Conservation (phyloP, 2,113 vertebrate genomes). For the Andinoacara biseriatus region DNA sequence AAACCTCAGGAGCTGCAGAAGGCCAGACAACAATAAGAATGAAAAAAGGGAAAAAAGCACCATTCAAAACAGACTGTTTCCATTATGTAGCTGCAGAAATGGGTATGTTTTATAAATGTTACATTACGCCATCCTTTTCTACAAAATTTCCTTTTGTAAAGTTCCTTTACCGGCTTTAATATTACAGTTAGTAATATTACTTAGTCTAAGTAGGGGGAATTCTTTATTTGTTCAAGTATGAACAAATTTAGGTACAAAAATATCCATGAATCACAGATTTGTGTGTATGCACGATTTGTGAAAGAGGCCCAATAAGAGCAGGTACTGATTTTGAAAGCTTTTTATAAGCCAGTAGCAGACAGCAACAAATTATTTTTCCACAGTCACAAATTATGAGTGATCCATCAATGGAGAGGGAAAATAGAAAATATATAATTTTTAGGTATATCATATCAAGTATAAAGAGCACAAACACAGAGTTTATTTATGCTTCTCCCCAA, state of each 20-base stretch:
- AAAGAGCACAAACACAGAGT: not conserved
- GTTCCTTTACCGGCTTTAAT: too few relatives aligned
- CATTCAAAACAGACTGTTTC: not conserved
- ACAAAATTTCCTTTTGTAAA: too few relatives aligned
- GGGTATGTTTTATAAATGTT: too few relatives aligned
- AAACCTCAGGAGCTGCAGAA: conserved; percentile 89
- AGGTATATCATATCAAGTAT: not conserved
- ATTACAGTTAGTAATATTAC: too few relatives aligned
- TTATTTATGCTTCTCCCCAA: not conserved
- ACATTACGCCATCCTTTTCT: too few relatives aligned
- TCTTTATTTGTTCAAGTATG: too few relatives aligned
- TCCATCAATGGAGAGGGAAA: not conserved
- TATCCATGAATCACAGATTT: too few relatives aligned
- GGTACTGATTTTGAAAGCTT: not conserved
- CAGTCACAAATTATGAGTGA: not conserved
- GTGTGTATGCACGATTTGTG: too few relatives aligned
- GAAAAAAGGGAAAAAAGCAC: not conserved
- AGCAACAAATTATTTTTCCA: not conserved
- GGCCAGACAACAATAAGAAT: conserved; percentile 17
- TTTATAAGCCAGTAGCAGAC: too few relatives aligned
- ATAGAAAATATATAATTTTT: not conserved
- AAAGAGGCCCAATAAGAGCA: not conserved
- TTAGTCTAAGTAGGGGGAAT: too few relatives aligned
- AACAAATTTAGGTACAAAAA: too few relatives aligned
- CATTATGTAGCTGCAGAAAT: not conserved